A percentile compares a stretch with the other conserved stretches of the same genome.
phyloP scores from a whole-genome alignment of 2,113 vertebrate species.

The Cnemophilus loriae region DNA sequence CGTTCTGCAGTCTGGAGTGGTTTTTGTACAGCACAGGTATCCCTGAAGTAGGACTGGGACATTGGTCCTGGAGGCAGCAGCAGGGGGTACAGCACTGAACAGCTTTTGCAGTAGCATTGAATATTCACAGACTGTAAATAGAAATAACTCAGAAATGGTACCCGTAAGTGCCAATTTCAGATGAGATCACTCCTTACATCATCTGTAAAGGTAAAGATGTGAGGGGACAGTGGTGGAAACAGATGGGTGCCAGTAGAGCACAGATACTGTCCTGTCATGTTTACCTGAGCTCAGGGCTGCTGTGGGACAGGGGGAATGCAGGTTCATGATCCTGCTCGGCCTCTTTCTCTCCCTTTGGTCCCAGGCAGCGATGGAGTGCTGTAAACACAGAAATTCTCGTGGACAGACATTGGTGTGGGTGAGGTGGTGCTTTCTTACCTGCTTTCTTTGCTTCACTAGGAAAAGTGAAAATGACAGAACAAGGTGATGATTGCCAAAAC shows the following conservation, averaged over 20 bases:
- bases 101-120: background rate
- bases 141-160: background rate
- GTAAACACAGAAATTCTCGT: background rate
- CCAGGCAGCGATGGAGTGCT: background rate
- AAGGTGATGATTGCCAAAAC: background rate
- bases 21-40: background rate
- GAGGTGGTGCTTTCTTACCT: background rate
- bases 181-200: background rate
- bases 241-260: background rate
- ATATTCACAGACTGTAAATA: background rate
- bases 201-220: background rate
- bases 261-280: rapidly evolving
- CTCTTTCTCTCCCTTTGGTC: background rate
- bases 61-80: background rate
- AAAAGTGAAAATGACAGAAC: background rate
- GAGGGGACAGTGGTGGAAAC: background rate
- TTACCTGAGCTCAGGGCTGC: background rate
- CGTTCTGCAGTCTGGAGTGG: background rate
- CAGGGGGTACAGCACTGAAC: background rate
- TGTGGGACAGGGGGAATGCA: background rate
- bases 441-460: background rate
- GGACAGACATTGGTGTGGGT: background rate
- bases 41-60: background rate
- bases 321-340: background rate
- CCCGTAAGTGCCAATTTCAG: background rate